Percentiles rank a stretch among this genome's conserved stretches.
These are phyloP conservation scores for Channallabes apus DNA, from an alignment of 2,797 vertebrate species.

Conservation along the genomic window DNA sequence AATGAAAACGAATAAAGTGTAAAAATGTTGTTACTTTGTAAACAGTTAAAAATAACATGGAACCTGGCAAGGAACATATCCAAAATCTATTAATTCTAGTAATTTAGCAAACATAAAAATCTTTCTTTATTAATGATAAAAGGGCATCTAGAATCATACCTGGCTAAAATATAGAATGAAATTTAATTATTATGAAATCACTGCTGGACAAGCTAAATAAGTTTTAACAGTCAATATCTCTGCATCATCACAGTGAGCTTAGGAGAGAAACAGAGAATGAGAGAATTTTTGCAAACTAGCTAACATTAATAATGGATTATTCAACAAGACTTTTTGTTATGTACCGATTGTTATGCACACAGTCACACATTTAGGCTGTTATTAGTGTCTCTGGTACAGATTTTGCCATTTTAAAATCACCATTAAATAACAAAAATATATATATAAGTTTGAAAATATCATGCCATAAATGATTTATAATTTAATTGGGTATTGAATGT, in stretches of 20 bases:
- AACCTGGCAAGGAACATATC: background rate
- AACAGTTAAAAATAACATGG: background rate
- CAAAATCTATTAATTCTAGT: background rate
- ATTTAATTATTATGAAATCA: background rate
- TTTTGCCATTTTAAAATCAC: background rate
- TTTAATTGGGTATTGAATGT: background rate
- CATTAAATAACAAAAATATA: too few species aligned
- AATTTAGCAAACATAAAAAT: background rate
- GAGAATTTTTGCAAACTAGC: background rate
- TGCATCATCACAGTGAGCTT: background rate
- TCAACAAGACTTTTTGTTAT: background rate
- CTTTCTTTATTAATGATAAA: background rate
- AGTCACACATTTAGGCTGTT: background rate
- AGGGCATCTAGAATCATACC: background rate
- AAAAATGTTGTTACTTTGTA: constrained; percentile 1
- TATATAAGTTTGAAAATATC: background rate
- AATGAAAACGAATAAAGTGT: background rate
- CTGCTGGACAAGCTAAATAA: background rate
- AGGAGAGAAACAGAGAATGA: background rate
- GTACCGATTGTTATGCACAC: background rate
- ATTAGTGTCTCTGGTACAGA: background rate
- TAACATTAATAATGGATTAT: background rate
- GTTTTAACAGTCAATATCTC: background rate
- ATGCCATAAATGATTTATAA: background rate
- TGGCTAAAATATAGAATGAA: background rate